Conservation (phyloP, 2,797 vertebrate genomes). For the Allobates femoralis region DNA sequence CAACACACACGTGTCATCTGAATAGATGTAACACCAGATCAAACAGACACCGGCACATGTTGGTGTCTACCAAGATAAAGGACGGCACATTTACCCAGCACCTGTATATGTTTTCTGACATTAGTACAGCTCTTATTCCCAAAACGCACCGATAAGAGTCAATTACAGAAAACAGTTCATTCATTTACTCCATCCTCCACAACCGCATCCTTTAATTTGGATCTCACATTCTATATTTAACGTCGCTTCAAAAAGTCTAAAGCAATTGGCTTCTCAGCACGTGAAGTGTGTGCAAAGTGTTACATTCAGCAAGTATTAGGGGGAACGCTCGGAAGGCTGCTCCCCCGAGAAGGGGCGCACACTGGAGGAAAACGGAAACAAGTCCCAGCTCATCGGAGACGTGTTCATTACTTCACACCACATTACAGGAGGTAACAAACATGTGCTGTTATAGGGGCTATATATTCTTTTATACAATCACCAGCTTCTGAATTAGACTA, state of each 20-base stretch:
- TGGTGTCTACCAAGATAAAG: neutral
- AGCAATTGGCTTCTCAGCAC: slow-evolving; percentile 20
- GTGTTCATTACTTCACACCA: neutral
- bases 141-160: slow-evolving; percentile 49
- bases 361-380: slow-evolving; percentile 1
- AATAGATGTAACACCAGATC: neutral
- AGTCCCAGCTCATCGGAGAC: neutral
- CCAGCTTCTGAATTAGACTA: too few species aligned
- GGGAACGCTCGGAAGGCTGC: neutral
- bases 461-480: too few species aligned
- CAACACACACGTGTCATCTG: too few species aligned
- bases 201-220: slow-evolving; percentile 10
- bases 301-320: neutral
- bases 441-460: too few species aligned
- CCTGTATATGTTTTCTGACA: neutral
- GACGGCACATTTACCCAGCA: neutral
- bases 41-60: neutral
- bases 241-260: slow-evolving; percentile 34
- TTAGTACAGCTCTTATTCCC: slow-evolving; percentile 48
- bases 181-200: slow-evolving; percentile 15
- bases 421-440: neutral
- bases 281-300: slow-evolving; percentile 19
- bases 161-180: slow-evolving; percentile 21
- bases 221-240: slow-evolving; percentile 23
- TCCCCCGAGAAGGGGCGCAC: neutral